A percentile compares a stretch with the other conserved stretches of the same genome.
Evolutionary conservation across 2,113 vertebrate genomes (phyloP).

Genomic region (Nematolebias whitei): DNA sequence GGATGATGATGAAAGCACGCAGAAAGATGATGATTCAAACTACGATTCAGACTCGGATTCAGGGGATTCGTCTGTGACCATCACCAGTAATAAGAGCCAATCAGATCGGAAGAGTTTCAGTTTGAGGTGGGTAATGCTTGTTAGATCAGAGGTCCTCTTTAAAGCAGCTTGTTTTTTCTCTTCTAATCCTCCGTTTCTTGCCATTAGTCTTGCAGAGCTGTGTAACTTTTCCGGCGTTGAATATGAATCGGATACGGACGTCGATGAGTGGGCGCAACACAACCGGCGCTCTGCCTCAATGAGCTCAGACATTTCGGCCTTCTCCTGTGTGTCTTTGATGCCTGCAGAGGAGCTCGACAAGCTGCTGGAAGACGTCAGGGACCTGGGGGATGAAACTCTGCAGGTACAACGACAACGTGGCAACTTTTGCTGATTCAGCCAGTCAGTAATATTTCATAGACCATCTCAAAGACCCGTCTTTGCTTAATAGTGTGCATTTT

Average conservation of each 20-base stretch:
- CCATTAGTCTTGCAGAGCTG: conserved; percentile 76
- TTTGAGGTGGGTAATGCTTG: conserved; percentile 69
- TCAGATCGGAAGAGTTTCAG: conserved; percentile 77
- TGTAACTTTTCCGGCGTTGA: conserved; percentile 78
- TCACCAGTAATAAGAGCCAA: conserved; percentile 79
- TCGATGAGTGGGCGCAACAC: conserved; percentile 39
- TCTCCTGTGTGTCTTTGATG: conserved; percentile 80
- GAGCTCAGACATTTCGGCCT: conserved; percentile 76
- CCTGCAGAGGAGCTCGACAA: conserved; percentile 78
- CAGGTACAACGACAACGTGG: conserved; percentile 60
- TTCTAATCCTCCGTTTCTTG: background rate
- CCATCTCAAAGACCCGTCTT: too few relatives aligned
- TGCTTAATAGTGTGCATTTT: too few relatives aligned
- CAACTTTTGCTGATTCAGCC: background rate
- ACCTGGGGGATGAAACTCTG: conserved; percentile 69
- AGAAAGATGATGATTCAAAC: conserved; percentile 73
- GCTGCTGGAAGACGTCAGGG: conserved; percentile 78
- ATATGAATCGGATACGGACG: conserved; percentile 56
- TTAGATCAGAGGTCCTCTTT: background rate
- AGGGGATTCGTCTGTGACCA: conserved; percentile 77
- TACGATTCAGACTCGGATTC: conserved; percentile 82
- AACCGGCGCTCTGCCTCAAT: conserved; percentile 67
- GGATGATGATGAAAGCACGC: conserved; percentile 71
- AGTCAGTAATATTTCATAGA: too few relatives aligned
- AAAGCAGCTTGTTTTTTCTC: background rate